Base-by-base conservation (phyloP, 2,797 vertebrate species). In the Botia kubotai region DNA sequence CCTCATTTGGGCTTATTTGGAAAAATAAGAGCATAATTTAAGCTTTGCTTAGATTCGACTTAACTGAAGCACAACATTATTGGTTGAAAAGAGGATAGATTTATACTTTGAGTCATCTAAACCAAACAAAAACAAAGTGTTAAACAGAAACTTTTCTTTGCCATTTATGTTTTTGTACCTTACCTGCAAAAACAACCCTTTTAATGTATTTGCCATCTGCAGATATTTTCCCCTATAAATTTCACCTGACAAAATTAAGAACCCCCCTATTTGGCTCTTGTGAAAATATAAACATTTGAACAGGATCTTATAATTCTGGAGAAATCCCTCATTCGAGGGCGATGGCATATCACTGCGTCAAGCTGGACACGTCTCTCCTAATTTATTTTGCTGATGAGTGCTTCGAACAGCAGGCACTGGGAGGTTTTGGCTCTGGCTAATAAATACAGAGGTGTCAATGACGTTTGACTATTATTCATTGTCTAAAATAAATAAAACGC, bases 371-470 rank as follows among this genome's bases (percentile, higher is more conserved):
- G 87, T 84, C 87, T 87, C 87, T 88, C 80, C 81, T 75, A 82
- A 89, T 90, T 87, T 88, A 90, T 89, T 88, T 91, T 89, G 85
- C 88, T 69, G 55, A 83, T 65, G 70, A 88, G 87, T 90, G 86
- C 74, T 84, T 78, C 48, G n/a, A 81, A 89, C 79, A 87, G 87
- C 84, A 82, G 86, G 87, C 87, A 48, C 81, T 75, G 81, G 62
- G 82, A 86, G 74, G 75, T 85, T 86, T 89, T 91, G 91, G 87
- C 89, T 87, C 86, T 55, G 73, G 82, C 68, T 79, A 84, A 84
- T 92, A 91, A 92, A 92, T 92, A 90, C 77, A 78, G 81, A 91
- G 86, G 90, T 89, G 91, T 92, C 82, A 26, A 82, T 87, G 87
- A 91, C 80, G 86, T 87, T 72, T 69, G 81, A 88, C 80, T 89